Evolutionary conservation across 2,113 vertebrate genomes (phyloP).

Genomic region (Copsychus sechellarum): DNA sequence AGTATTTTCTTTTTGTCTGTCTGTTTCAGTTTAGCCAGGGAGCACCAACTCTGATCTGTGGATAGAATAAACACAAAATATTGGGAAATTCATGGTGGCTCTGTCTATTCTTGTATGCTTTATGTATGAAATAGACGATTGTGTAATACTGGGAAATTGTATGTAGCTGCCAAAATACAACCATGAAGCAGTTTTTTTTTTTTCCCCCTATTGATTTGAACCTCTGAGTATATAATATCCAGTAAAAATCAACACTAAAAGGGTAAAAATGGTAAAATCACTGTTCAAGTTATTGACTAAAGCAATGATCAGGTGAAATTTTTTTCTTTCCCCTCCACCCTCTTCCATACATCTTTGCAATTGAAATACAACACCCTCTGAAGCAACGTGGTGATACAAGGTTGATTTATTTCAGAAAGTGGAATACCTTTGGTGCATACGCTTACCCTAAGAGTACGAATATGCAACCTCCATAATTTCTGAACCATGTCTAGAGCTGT

Average conservation of each 20-base stretch:
- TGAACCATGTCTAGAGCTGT: not conserved
- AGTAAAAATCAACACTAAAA: not conserved
- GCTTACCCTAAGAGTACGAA: not conserved
- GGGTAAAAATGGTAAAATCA: not conserved
- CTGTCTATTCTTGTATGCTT: not conserved
- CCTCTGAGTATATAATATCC: not conserved
- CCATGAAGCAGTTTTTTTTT: not conserved
- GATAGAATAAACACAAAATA: not conserved
- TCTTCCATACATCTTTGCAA: not conserved
- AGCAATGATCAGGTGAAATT: not conserved
- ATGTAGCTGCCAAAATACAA: not conserved
- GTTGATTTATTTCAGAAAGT: not conserved
- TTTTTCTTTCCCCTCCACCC: not conserved
- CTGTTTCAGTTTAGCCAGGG: not conserved
- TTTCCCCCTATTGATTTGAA: not conserved
- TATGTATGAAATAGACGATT: constrained; percentile 27
- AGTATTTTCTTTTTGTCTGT: not conserved
- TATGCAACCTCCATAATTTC: not conserved
- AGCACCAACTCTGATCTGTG: not conserved
- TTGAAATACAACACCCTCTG: not conserved
- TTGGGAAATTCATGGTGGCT: not conserved
- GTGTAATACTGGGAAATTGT: constrained; percentile 4
- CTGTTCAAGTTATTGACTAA: not conserved
- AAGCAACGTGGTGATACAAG: not conserved
- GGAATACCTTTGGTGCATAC: not conserved